Evolutionary conservation across 2,888 invertebrate genomes (phyloP), one percentile per base, ranked within the genome.

Genomic region (Chrysomela aeneicollis): DNA sequence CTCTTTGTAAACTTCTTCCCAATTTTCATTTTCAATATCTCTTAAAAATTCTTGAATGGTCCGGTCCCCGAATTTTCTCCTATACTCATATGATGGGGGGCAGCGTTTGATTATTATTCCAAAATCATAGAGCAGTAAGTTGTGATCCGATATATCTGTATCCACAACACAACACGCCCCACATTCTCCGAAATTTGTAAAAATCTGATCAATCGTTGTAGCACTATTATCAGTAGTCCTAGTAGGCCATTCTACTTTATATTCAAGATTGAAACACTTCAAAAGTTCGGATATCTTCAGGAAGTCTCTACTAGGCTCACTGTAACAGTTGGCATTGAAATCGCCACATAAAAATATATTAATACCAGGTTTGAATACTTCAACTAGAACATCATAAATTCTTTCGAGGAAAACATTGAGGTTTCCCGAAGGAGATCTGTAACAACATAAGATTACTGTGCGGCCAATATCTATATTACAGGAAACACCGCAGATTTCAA

Each of bases 91-190:
- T 49, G 49, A 10, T 1, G 49, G 18, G 19, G n/a, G n/a, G n/a
- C n/a, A n/a, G n/a, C n/a, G n/a, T n/a, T n/a, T n/a, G n/a, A n/a
- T n/a, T n/a, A n/a, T n/a, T n/a, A n/a, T n/a, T n/a, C n/a, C n/a
- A n/a, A n/a, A n/a, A 49, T 49, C 49, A 49, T 49, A 49, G 3
- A 49, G 49, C 49, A 49, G 18, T 49, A 49, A 49, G 49, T 49
- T 49, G 10, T 49, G 49, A 49, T 49, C 49, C 19, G 49, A 49
- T 49, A 49, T 49, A 6, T 49, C 49, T 17, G 49, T 49, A 49
- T 49, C 49, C 9, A 49, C 49, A 12, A 49, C 49, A 49, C 49
- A 17, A 15, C 49, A 49, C 49, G 18, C 49, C 9, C 49, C 49
- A 49, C 9, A n/a, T 17, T 17, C 18, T 12, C 49, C 49, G n/a